phyloP scores from a whole-genome alignment of 2,113 vertebrate species.

The Holacanthus passer region DNA sequence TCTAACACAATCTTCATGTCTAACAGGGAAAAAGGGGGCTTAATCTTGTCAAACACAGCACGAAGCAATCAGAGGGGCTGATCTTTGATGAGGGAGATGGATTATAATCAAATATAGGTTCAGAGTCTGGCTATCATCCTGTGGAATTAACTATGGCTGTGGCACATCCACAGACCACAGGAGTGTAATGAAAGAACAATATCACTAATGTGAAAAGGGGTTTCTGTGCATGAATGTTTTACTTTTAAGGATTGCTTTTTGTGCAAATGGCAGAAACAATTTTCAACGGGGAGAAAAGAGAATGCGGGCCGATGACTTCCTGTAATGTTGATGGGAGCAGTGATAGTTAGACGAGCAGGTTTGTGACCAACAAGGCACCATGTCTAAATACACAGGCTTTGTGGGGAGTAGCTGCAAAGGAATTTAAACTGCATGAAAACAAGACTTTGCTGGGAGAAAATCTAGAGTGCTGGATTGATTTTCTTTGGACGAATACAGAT shows the following conservation, averaged over 20 bases:
- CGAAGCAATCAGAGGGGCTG: conserved; percentile 77
- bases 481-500: not conserved
- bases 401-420: not conserved
- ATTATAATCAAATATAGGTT: conserved; percentile 80
- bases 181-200: conserved; percentile 43
- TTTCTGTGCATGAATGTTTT: conserved; percentile 24
- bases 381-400: not conserved
- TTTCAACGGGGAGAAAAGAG: not conserved
- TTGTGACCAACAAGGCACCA: not conserved
- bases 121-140: conserved; percentile 71
- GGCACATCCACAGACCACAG: conserved; percentile 51
- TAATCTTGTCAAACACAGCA: conserved; percentile 79
- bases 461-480: not conserved
- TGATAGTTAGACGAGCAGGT: not conserved
- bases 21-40: conserved; percentile 51
- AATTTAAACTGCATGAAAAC: not conserved
- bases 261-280: conserved; percentile 12
- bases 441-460: not conserved
- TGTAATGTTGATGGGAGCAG: not conserved
- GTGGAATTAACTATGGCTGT: conserved; percentile 70
- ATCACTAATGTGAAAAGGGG: not conserved
- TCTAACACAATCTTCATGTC: conserved; percentile 68
- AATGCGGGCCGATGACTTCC: not conserved
- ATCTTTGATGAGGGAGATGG: conserved; percentile 76
- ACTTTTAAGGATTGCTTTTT: conserved; percentile 12